Conservation (phyloP, 2,888 invertebrate genomes). For the Noctua janthe region DNA sequence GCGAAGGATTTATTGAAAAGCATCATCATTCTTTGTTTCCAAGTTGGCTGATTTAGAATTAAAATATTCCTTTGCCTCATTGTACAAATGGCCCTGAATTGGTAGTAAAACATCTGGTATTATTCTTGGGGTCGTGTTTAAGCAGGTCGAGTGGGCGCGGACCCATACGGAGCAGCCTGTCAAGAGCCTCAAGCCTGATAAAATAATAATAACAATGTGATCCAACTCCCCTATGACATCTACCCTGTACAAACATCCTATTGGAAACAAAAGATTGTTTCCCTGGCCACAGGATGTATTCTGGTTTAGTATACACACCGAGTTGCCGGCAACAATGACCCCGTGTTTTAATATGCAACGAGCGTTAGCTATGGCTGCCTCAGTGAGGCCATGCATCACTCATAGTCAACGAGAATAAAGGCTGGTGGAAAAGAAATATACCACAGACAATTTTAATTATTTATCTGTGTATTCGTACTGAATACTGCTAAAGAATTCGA, state of each 20-base stretch:
- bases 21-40: not conserved
- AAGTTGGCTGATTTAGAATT: not conserved
- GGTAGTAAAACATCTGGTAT: too few relatives aligned
- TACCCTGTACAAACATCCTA: conserved; percentile 71
- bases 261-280: conserved; percentile 80
- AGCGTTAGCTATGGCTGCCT: conserved; percentile 60
- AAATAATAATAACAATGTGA: conserved; percentile 9
- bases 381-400: conserved; percentile 43
- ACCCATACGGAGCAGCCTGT: not conserved
- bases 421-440: conserved; percentile 24
- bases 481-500: not conserved
- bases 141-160: too few relatives aligned
- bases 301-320: conserved; percentile 77
- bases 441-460: conserved; percentile 26
- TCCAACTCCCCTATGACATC: conserved; percentile 29
- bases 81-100: too few relatives aligned
- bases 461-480: conserved; percentile 27
- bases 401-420: conserved; percentile 48
- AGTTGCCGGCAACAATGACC: conserved; percentile 79
- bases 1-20: not conserved
- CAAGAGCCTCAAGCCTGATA: not conserved
- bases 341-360: conserved; percentile 78
- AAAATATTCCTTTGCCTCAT: too few relatives aligned
- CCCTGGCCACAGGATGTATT: conserved; percentile 74
- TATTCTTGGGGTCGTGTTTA: too few relatives aligned